Evolutionary conservation across 1,140 invertebrate genomes (phyloP), one percentile per base, ranked within the genome.

Genomic region (Aphelinus certus): DNA sequence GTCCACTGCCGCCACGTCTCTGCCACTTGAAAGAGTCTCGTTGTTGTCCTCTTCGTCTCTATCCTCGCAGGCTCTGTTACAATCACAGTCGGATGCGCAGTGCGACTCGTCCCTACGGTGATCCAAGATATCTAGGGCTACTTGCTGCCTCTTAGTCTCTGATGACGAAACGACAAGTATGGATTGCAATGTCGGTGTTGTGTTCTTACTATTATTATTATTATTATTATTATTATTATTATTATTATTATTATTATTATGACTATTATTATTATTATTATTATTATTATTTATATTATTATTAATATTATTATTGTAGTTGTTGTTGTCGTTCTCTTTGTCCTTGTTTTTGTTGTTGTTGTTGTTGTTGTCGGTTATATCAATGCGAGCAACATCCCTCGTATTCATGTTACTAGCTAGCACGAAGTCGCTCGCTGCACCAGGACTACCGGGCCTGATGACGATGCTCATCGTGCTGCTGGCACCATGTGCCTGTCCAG

Each of bases 321-420:
- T 46, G 43, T 63, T 53, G 9, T 6, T 53, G 51, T 53, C 65
- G 5, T 26, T 4, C 3, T 47, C 57, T 10, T 57, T 26, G 2
- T 58, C 26, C 4, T 58, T 66, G 49, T 7, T 56, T 73, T 68
- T 72, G 76, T 56, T 48, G 63, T 74, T 77, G 69, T 76, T 71
- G 69, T 76, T 74, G 75, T 73, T 76, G 77, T 75, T 62, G 77
- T 78, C 73, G 65, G 64, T 71, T 70, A 65, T 73, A 65, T 78
- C 51, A 67, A 55, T 73, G 78, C 81, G 80, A 78, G 79, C 76
- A 77, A 79, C 76, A 70, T 70, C 79, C 81, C 79, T 82, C 79
- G 80, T 79, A 80, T 78, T 86, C 86, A 88, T 87, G 84, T 87
- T 65, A 65, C 64, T 85, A 83, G 79, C 82, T 26, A 26, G 26